Evolutionary conservation across 2,113 vertebrate genomes (phyloP).

Genomic region (Pachyramphus minor): DNA sequence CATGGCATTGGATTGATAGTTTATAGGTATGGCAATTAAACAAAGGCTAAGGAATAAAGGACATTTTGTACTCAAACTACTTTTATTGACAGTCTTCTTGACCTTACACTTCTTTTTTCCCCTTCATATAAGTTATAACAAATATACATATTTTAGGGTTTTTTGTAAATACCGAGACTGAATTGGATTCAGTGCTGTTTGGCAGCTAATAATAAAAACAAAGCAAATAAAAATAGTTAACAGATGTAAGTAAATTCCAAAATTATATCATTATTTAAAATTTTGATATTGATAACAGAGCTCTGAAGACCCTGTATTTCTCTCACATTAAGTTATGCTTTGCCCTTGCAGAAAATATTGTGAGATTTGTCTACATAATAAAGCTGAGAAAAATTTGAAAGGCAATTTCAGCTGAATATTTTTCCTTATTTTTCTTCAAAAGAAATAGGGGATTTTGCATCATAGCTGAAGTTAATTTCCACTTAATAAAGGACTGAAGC

Average conservation of each 20-base stretch:
- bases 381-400: background rate
- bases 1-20: too few relatives aligned
- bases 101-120: background rate
- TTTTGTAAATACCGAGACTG: background rate
- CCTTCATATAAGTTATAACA: background rate
- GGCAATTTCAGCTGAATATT: background rate
- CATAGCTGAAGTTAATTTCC: background rate
- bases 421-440: background rate
- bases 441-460: background rate
- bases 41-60: background rate
- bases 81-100: background rate
- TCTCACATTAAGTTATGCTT: background rate
- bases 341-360: background rate
- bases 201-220: background rate
- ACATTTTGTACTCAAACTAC: background rate
- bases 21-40: background rate
- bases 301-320: background rate
- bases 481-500: background rate
- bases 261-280: background rate
- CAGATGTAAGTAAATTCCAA: fast-evolving
- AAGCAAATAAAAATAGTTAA: background rate
- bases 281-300: background rate
- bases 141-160: background rate
- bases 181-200: background rate
- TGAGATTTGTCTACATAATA: background rate